Evolutionary conservation across 2,797 vertebrate genomes (phyloP).

Genomic region (Salmo trutta): DNA sequence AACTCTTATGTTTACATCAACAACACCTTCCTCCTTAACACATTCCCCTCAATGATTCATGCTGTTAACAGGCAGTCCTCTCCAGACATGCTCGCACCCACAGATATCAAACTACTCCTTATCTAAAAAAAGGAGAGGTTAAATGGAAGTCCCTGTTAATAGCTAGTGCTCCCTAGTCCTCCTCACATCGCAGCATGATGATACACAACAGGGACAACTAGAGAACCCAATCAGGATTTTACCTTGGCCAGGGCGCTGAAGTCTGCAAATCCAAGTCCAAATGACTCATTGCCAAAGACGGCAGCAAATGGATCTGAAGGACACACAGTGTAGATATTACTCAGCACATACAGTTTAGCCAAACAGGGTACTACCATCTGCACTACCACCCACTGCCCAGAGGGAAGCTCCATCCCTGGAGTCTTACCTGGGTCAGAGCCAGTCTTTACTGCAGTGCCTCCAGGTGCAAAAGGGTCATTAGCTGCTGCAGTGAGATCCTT

Average conservation of each 20-base stretch:
- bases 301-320: slow-evolving; percentile 91
- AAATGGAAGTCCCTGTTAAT: too few species aligned
- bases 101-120: too few species aligned
- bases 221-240: slow-evolving; percentile 43
- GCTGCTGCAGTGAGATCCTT: slow-evolving; percentile 74
- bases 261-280: slow-evolving; percentile 92
- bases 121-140: too few species aligned
- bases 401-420: slow-evolving; percentile 30
- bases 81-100: not conserved
- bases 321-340: slow-evolving; percentile 45
- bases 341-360: not conserved
- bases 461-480: slow-evolving; percentile 97
- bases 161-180: too few species aligned
- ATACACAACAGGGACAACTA: not conserved
- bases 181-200: too few species aligned
- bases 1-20: not conserved
- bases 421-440: slow-evolving; percentile 85
- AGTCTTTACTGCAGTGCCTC: slow-evolving; percentile 85
- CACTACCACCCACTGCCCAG: slow-evolving; percentile 22
- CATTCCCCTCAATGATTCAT: too few species aligned
- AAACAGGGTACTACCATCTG: too few species aligned
- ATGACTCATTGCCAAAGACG: slow-evolving; percentile 92
- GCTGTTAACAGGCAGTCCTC: not conserved
- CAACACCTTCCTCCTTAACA: not conserved
- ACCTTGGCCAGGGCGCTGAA: slow-evolving; percentile 92